These are phyloP conservation scores for Platalea minor DNA, from an alignment of 2,797 vertebrate species.

Conservation along the genomic window DNA sequence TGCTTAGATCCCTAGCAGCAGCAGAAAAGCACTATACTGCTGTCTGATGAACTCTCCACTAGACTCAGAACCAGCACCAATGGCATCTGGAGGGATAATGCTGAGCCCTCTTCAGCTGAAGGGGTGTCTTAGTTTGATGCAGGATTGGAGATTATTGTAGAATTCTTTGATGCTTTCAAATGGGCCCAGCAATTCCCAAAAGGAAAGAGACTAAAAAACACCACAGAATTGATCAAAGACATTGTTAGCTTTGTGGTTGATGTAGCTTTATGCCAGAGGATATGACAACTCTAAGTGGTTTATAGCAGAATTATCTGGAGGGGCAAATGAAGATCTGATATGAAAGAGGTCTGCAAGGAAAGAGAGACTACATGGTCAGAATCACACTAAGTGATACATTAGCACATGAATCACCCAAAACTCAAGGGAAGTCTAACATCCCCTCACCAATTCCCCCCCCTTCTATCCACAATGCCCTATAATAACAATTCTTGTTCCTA, in stretches of 20 bases:
- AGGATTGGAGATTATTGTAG: not conserved
- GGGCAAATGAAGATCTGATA: not conserved
- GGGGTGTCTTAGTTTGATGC: not conserved
- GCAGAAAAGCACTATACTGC: not conserved
- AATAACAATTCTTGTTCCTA: not conserved
- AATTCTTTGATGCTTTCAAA: constrained; percentile 8
- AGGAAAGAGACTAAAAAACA: constrained; percentile 11
- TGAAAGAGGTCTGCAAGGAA: not conserved
- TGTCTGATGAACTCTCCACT: not conserved
- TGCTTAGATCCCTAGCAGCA: not conserved
- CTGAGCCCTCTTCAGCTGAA: not conserved
- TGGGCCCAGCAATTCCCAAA: not conserved
- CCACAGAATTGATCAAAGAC: not conserved
- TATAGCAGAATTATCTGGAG: constrained; percentile 1
- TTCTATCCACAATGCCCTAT: not conserved
- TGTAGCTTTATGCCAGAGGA: not conserved
- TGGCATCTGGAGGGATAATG: not conserved
- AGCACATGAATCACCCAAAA: not conserved
- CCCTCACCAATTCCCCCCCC: not conserved
- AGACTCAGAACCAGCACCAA: not conserved
- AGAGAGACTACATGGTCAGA: not conserved
- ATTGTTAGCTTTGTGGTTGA: not conserved
- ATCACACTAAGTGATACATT: not conserved
- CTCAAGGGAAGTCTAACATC: not conserved
- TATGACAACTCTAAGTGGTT: not conserved